Evolutionary conservation across 2,888 invertebrate species (phyloP).

Genomic region (Eurytoma californica): DNA sequence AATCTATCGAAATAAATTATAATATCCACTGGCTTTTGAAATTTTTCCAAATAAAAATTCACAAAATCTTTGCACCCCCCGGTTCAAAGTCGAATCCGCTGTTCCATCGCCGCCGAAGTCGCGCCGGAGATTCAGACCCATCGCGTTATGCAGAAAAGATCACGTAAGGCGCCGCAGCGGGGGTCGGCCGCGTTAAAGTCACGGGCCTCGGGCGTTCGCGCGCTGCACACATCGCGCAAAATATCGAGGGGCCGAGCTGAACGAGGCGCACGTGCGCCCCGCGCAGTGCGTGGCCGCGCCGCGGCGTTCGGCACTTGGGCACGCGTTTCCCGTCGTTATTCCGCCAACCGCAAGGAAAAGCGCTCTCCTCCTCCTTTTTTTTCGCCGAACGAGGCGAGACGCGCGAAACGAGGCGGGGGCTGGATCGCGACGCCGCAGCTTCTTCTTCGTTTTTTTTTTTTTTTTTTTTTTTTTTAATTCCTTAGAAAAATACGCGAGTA

Average conservation of each 20-base stretch:
- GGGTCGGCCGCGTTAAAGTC: slow-evolving; percentile 28
- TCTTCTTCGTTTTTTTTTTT: too few relatives aligned
- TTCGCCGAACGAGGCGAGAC: background rate
- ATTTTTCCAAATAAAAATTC: too few relatives aligned
- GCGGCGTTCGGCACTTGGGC: slow-evolving; percentile 55
- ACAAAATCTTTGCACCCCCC: background rate
- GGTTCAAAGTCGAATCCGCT: background rate
- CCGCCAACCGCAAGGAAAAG: slow-evolving; percentile 41
- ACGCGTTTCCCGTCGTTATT: slow-evolving; percentile 44
- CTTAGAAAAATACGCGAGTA: slow-evolving; percentile 64
- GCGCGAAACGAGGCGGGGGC: too few relatives aligned
- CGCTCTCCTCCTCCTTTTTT: background rate
- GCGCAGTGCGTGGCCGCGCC: slow-evolving; percentile 59
- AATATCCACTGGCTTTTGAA: too few relatives aligned
- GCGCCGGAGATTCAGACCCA: background rate
- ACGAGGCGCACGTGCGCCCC: slow-evolving; percentile 26
- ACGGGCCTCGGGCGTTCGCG: background rate
- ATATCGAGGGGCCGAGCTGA: background rate
- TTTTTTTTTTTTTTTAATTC: slow-evolving; percentile 59
- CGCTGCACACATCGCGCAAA: background rate
- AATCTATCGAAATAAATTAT: too few relatives aligned
- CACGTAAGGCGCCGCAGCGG: slow-evolving; percentile 1
- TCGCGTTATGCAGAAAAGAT: too few relatives aligned
- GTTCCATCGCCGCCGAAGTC: background rate
- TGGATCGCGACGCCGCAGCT: background rate